Conservation (phyloP, 1,140 invertebrate genomes). For the Diorhabda sublineata region DNA sequence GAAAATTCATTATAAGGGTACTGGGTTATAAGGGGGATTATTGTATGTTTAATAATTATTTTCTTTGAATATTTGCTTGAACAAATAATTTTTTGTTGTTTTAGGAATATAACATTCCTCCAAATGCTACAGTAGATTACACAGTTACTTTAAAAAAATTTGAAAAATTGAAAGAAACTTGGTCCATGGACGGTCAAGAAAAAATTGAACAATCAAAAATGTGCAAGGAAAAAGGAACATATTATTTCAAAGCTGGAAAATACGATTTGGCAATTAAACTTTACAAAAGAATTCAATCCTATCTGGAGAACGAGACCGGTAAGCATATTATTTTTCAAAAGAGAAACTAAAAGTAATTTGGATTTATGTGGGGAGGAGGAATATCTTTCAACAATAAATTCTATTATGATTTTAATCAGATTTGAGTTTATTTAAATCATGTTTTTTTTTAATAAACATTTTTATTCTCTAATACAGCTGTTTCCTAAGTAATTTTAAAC, state of each 20-base stretch:
- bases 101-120: conserved; percentile 68
- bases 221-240: conserved; percentile 87
- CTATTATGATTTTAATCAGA: too few relatives aligned
- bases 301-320: conserved; percentile 41
- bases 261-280: conserved; percentile 79
- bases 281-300: conserved; percentile 70
- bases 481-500: too few relatives aligned
- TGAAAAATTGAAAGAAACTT: conserved; percentile 76
- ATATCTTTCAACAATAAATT: too few relatives aligned
- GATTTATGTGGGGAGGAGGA: too few relatives aligned
- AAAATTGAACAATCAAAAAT: conserved; percentile 77
- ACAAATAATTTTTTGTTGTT: not conserved
- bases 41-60: too few relatives aligned
- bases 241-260: conserved; percentile 82
- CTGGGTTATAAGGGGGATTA: too few relatives aligned
- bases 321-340: conserved; percentile 4
- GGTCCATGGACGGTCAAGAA: conserved; percentile 74
- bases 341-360: too few relatives aligned
- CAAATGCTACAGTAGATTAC: conserved; percentile 77
- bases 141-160: conserved; percentile 76
- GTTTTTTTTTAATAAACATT: too few relatives aligned
- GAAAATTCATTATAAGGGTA: too few relatives aligned
- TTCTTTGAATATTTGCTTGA: too few relatives aligned
- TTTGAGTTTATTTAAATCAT: too few relatives aligned
- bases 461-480: too few relatives aligned